phyloP scores from a whole-genome alignment of 1,140 invertebrate species.

The Pseudomyrmex sp. region DNA sequence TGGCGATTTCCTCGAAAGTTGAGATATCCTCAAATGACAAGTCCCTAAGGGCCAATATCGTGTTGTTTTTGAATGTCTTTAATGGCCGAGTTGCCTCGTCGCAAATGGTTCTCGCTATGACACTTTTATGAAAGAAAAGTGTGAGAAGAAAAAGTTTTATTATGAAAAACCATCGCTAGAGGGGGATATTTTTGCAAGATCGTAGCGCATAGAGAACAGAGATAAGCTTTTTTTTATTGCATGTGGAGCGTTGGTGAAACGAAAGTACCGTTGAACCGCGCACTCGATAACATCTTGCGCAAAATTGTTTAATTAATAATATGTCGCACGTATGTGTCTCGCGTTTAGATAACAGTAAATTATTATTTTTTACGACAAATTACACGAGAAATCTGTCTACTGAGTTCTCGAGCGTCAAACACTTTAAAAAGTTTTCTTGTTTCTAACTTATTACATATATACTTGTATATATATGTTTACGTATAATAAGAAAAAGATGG shows the following conservation, averaged over 20 bases:
- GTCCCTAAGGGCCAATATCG: conserved; percentile 28
- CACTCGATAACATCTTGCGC: background rate
- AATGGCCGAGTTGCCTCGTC: background rate
- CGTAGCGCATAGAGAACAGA: conserved; percentile 10
- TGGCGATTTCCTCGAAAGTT: conserved; percentile 40
- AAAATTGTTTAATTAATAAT: background rate
- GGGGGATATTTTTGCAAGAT: conserved; percentile 6
- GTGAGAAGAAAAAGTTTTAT: background rate
- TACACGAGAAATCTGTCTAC: background rate
- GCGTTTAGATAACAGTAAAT: background rate
- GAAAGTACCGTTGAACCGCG: background rate
- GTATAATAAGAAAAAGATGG: too few relatives aligned
- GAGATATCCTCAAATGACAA: conserved; percentile 26
- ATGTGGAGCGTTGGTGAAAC: background rate
- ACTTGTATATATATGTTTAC: too few relatives aligned
- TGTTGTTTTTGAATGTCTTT: conserved; percentile 19
- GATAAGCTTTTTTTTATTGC: conserved; percentile 35
- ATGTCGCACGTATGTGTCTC: too few relatives aligned
- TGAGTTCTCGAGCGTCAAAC: background rate
- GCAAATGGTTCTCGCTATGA: conserved; percentile 14
- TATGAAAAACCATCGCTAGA: conserved; percentile 34
- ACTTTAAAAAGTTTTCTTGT: too few relatives aligned
- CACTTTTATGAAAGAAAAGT: conserved; percentile 27
- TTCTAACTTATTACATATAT: too few relatives aligned
- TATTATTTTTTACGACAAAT: background rate